A percentile compares a stretch with the other conserved stretches of the same genome.
These are phyloP conservation scores for Danio albolineatus DNA, from an alignment of 2,797 vertebrate genomes.

Conservation along the genomic window DNA sequence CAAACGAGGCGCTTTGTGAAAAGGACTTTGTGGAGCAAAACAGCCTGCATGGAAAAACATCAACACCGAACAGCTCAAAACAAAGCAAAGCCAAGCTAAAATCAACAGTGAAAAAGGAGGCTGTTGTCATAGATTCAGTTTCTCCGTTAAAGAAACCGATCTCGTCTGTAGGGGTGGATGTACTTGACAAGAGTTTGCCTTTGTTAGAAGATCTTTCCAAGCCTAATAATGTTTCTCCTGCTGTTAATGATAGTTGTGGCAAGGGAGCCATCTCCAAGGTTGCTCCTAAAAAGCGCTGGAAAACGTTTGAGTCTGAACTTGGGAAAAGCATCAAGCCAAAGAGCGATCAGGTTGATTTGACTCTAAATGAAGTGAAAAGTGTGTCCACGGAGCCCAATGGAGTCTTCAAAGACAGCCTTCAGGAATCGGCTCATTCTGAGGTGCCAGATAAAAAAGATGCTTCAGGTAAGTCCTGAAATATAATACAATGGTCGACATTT, in stretches of 20 bases:
- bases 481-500: not conserved
- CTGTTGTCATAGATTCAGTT: constrained; percentile 40
- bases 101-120: constrained; percentile 64
- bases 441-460: constrained; percentile 59
- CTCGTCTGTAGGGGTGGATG: constrained; percentile 54
- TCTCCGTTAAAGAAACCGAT: constrained; percentile 71
- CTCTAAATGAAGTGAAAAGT: constrained; percentile 59
- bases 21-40: constrained; percentile 65
- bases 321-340: constrained; percentile 67
- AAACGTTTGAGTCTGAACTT: constrained; percentile 82
- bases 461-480: constrained; percentile 66
- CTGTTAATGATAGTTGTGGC: constrained; percentile 24
- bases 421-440: constrained; percentile 46
- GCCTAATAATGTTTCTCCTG: constrained; percentile 57
- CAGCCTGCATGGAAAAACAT: constrained; percentile 57
- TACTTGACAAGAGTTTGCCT: constrained; percentile 17
- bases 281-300: constrained; percentile 96
- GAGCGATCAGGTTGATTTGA: constrained; percentile 66
- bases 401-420: constrained; percentile 50
- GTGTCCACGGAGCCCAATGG: constrained; percentile 70
- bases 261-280: constrained; percentile 76
- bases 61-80: constrained; percentile 60
- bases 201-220: constrained; percentile 38
- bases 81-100: constrained; percentile 70
- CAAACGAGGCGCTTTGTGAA: constrained; percentile 42